Evolutionary conservation across 1,140 invertebrate species (phyloP), one percentile per base, ranked within the genome.

Genomic region (Gonioctena quinquepunctata): DNA sequence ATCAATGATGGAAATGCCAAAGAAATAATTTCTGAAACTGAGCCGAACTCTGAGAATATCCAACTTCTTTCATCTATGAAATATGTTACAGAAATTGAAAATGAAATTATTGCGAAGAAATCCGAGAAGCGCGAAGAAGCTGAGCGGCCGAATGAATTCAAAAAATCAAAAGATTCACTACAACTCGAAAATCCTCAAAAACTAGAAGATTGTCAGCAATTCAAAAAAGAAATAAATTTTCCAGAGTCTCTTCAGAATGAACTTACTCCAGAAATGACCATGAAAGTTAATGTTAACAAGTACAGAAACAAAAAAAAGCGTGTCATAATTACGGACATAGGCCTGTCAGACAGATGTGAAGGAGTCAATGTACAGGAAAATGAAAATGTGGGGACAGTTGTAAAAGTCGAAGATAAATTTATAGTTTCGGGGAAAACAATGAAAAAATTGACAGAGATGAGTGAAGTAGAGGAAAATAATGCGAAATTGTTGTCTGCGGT

Each of bases 261-360:
- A n/a, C n/a, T n/a, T n/a, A n/a, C n/a, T n/a, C n/a, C n/a, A n/a
- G n/a, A n/a, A n/a, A n/a, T n/a, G n/a, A n/a, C n/a, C n/a, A n/a
- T n/a, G n/a, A n/a, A n/a, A n/a, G n/a, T n/a, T n/a, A n/a, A n/a
- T 19, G 3, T 49, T 7, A 50, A 27, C 25, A 71, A 66, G 48
- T 48, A 19, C 3, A 77, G 74, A 49, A 80, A 79, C 25, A 79
- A 76, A 60, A 72, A 52, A 4, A 81, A 81, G 57, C 69, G 76
- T 52, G 73, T 81, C 0, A 80, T 81, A 16, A 79, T 81, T 33
- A 80, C 76, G 2, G 80, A 80, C 68, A 56, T 78, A 5, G 71
- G 79, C 63, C 42, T 74, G 26, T 71, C 72, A 49, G 67, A 61
- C 16, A 52, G 25, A n/a, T 21, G 11, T 61, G 23, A 52, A 5